These are phyloP conservation scores for Halictus rubicundus DNA, from an alignment of 1,140 invertebrate species.

Conservation along the genomic window DNA sequence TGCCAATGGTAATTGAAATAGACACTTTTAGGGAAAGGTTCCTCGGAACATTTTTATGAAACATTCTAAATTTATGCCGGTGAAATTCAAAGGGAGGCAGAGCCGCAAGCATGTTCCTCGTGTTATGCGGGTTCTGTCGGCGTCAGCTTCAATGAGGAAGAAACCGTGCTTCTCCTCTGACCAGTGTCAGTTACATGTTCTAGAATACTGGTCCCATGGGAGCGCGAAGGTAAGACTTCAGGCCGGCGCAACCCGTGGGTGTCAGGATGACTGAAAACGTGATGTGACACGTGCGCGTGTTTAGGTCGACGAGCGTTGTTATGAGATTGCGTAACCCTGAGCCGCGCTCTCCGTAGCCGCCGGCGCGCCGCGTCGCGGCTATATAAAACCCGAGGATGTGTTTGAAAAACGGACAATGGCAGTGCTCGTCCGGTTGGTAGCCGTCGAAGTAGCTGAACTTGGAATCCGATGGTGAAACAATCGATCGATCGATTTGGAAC, in stretches of 20 bases:
- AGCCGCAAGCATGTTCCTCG: conserved; percentile 66
- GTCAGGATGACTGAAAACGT: conserved; percentile 63
- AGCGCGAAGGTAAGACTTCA: conserved; percentile 68
- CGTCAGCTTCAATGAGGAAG: conserved; percentile 76
- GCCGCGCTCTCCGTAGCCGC: background rate
- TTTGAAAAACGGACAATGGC: background rate
- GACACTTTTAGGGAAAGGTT: no score
- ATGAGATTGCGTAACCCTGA: conserved; percentile 42
- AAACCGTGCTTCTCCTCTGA: conserved; percentile 65
- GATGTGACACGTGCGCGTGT: conserved; percentile 70
- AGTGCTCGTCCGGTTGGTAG: background rate
- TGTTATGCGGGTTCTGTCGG: conserved; percentile 53
- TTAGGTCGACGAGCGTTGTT: conserved; percentile 57
- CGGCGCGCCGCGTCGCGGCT: background rate
- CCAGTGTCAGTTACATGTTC: conserved; percentile 74
- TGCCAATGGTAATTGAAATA: no score
- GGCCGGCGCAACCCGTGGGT: conserved; percentile 57
- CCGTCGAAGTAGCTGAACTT: no score
- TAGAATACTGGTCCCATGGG: conserved; percentile 74
- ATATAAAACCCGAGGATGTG: background rate
- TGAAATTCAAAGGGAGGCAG: conserved; percentile 76
- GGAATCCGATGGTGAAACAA: background rate
- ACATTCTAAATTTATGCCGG: conserved; percentile 22
- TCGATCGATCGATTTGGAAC: no score
- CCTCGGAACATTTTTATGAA: background rate